Percentiles rank a stretch among this genome's conserved stretches.
These are phyloP conservation scores for Clavelina lepadiformis DNA, from an alignment of 23 tunicate genomes.

Conservation along the genomic window DNA sequence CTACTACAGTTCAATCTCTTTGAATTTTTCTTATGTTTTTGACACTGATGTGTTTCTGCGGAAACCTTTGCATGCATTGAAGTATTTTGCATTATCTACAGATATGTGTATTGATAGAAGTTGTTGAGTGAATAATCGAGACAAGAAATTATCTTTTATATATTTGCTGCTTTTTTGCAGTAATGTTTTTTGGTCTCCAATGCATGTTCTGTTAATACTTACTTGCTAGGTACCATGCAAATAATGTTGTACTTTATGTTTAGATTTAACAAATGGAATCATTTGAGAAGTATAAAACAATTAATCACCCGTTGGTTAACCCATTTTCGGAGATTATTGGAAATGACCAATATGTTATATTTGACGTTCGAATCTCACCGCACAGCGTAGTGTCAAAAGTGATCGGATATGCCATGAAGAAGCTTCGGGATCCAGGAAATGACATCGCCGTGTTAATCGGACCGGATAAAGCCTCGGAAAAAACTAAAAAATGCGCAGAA, in stretches of 20 bases:
- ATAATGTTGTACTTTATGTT: conserved; percentile 2
- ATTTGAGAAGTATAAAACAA: conserved; percentile 46
- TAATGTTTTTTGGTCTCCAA: too few relatives aligned
- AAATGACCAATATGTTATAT: not conserved
- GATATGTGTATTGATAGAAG: too few relatives aligned
- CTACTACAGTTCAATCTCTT: too few relatives aligned
- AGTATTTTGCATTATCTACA: too few relatives aligned
- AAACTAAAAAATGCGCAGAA: conserved; percentile 39
- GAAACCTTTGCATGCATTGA: too few relatives aligned
- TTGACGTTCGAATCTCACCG: conserved; percentile 43
- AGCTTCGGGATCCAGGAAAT: conserved; percentile 22
- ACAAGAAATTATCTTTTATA: too few relatives aligned
- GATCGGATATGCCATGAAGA: conserved; percentile 43
- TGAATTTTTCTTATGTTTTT: too few relatives aligned
- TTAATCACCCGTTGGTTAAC: conserved; percentile 31
- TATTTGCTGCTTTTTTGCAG: too few relatives aligned
- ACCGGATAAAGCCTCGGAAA: conserved; percentile 22
- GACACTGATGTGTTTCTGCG: too few relatives aligned
- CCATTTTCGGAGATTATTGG: conserved; percentile 41
- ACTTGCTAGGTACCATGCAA: too few relatives aligned
- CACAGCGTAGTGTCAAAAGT: conserved; percentile 38
- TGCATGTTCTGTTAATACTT: too few relatives aligned
- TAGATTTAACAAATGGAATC: conserved; percentile 30
- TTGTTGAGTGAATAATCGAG: too few relatives aligned
- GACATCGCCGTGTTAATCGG: conserved; percentile 18